These are phyloP conservation scores for Bolinopsis microptera DNA, from an alignment of 37 sponge, comb jelly and placozoan genomes.

Conservation along the genomic window DNA sequence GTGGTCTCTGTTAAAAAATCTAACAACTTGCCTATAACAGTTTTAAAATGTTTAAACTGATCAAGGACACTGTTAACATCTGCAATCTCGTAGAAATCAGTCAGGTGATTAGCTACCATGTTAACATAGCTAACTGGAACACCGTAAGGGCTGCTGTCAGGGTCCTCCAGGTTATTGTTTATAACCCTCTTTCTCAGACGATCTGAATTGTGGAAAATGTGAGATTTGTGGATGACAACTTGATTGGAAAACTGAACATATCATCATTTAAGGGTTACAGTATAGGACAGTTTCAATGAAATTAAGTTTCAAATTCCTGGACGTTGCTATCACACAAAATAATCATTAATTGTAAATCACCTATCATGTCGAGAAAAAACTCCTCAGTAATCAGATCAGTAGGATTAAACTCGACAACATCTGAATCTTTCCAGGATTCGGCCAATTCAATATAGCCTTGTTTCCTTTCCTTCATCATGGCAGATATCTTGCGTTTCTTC, in stretches of 20 bases:
- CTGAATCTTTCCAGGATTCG: neutral
- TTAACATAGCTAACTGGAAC: neutral
- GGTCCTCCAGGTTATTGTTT: neutral
- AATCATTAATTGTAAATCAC: neutral
- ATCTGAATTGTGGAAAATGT: neutral
- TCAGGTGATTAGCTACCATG: constrained; percentile 14
- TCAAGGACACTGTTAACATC: neutral
- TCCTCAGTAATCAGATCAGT: neutral
- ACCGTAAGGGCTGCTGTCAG: constrained; percentile 2
- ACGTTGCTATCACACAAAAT: no score
- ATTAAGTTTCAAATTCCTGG: no score
- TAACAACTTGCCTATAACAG: constrained; percentile 10
- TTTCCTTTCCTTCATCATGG: neutral
- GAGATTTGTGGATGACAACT: no score
- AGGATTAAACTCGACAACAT: neutral
- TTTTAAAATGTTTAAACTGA: constrained; percentile 33
- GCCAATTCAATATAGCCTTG: neutral
- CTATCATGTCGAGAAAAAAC: neutral
- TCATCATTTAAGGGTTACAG: no score
- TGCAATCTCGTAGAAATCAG: neutral
- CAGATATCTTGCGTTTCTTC: neutral
- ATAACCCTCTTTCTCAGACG: constrained; percentile 2
- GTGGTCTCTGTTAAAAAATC: no score
- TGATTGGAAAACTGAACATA: no score
- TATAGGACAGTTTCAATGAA: no score